Base-by-base conservation (phyloP, 2,797 vertebrate species). In the Bufotes viridis region DNA sequence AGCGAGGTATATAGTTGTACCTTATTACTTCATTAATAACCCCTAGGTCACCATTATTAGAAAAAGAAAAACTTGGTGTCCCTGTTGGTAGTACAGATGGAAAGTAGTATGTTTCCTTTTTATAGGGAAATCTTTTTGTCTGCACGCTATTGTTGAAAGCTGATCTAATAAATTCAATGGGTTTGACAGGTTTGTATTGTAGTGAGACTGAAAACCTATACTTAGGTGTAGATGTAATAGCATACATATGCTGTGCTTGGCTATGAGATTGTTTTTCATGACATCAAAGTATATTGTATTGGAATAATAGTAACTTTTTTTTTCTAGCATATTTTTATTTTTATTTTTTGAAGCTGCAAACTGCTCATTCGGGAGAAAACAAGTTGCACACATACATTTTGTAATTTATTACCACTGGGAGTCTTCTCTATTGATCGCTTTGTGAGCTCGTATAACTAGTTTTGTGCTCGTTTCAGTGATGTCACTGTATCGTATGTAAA, bases 221-320 rank as follows among this genome's bases (percentile, higher is more conserved):
- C 82, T 72, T 57, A 42, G 67, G 67, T 58, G 53, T 58, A 84
- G 81, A 82, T 82, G n/a, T 67, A 72, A 74, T 72, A 58, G 53
- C 26, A 58, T 57, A 72, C 53, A 84, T 34, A 42, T 58, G 53
- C 53, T 58, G 53, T 26, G 15, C 81, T 26, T 82, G n/a, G 49
- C 81, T 70, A 55, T 55, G 51, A 24, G 81, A 70, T 82, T 69
- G 8, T 26, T 55, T 82, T 72, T 84, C 82, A 58, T 29, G 26
- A 58, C 69, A 72, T 29, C 82, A 72, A 57, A 83, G n/a, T 69
- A 57, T 57, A 34, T 72, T 84, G 53, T 72, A 74, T 84, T 84
- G n/a, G 10, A 70, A 72, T 83, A 83, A 83, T 70, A 57, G 81
- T 55, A 29, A 18, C 11, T 2, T 34, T 1, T 34, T 34, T 34